Evolutionary conservation across 2,113 vertebrate genomes (phyloP), one percentile per base, ranked within the genome.

Genomic region (Herpailurus yagouaroundi): DNA sequence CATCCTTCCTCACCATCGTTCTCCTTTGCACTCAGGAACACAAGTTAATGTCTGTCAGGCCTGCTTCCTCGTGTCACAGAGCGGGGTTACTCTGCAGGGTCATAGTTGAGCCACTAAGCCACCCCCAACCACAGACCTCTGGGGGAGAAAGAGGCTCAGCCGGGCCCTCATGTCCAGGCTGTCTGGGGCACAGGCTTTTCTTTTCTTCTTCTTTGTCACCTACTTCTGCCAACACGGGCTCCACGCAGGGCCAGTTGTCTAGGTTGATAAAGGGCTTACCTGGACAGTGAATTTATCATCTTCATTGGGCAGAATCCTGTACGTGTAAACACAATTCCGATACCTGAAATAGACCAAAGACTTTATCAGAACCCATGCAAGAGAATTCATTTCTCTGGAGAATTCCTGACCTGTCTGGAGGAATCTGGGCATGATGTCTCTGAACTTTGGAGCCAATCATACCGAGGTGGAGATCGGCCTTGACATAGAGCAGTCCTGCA

Each of bases 291-390:
- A 99, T 95, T 99, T 99, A 48, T 99, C 99, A 3, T 99, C 99
- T 84, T 99, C 99, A 95, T 99, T 99, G 0, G 99, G 99, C 96
- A 99, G 99, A 97, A 99, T 99, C 97, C 99, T 99, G 98, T 99
- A 99, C 0, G 99, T 99, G 97, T 99, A 99, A 89, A 99, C 99
- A 0, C 99, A 99, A 50, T 99, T 99, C 98, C 99, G 99, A 98
- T 98, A 99, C 98, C 99, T 99, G 99, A n/a, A 99, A 99, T 10
- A 98, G 94, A 98, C 18, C 94, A 92, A 87, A 98, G 31, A 12
- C 0, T 2, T 2, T 31, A 4, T 97, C 55, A 97, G 93, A 69
- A 52, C 33, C 31, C 19, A 4, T 0, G 7, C 0, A 19, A 87
- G n/a, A 36, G 9, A 60, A 2, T 38, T 66, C 4, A 0, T 36